Base-by-base conservation (phyloP, 2,113 vertebrate species). In the Casuarius casuarius region DNA sequence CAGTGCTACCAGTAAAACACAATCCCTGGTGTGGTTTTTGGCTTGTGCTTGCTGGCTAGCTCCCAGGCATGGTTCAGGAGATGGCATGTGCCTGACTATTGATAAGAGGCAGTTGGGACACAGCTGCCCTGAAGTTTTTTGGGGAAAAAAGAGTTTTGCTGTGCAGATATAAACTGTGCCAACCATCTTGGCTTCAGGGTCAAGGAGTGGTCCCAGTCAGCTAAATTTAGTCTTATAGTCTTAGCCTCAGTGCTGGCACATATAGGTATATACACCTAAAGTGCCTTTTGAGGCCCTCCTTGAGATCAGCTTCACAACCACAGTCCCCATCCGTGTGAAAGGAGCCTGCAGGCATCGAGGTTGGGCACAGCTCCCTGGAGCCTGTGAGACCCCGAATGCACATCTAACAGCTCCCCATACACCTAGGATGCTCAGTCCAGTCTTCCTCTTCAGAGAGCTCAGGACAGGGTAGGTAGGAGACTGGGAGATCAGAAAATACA, bases 51-150 rank as follows among this genome's bases (percentile, higher is more conserved):
- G 35, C 48, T 67, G 63, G 31, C 33, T 63, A 19, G 33, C 22
- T 12, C 29, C n/a, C 23, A 1, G 2, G 25, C 2, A 1, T n/a
- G n/a, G 51, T 23, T 80, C 59, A 62, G 40, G 67, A 12, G 5
- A 31, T 80, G 56, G 16, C 2, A 1, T 58, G 19, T 18, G 33
- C 40, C 17, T 4, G 3, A 33, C 61, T 42, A 7, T 4, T 26
- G 33, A 28, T 29, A 63, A 26, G 49, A 83, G 9, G 29, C 5
- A 31, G 15, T 31, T 78, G 35, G 49, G 33, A 59, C 13, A 10
- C 40, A 54, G 13, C 10, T 35, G 58, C 4, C 10, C 23, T 0
- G 0, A 40, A 29, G 29, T 8, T 84, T 31, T 18, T 14, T 3
- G 44, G 44, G 52, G 14, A 7, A 4, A 66, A 71, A 59, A 15